Base-by-base conservation (phyloP, 2,888 invertebrate genomes). In the Melanargia galathea region DNA sequence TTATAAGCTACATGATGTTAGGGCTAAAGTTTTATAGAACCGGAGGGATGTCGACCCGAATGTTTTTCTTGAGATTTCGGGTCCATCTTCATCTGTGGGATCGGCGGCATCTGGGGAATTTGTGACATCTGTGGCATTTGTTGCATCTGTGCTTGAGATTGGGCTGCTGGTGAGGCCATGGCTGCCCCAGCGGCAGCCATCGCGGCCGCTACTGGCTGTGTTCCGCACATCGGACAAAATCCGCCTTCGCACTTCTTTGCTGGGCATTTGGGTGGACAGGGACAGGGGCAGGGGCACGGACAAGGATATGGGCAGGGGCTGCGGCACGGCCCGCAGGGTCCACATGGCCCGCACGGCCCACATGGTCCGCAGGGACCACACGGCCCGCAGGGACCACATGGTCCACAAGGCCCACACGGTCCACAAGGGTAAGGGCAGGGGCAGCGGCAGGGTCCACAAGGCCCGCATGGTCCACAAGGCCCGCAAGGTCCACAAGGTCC, bases 231-330 rank as follows among this genome's bases (percentile, higher is more conserved):
- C 6, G 76, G 69, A 62, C 79, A 77, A 3, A 70, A 51, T 11
- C 70, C 74, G 55, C 58, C 52, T 65, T 70, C 67, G 54, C 72
- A 70, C 62, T 75, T 74, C 67, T 73, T 74, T 16, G 69, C 62
- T 26, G 73, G 75, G 30, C 76, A 71, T 0, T 76, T 77, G 0
- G 79, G 77, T 1, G 74, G 70, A 8, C 76, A 77, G 0, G 78
- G 77, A 33, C 79, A 80, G 0, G 80, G 79, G 0, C 72, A 71
- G 0, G 74, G 73, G 64, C 71, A 69, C 0, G 74, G 74, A 0
- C 79, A 79, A 0, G 78, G 73, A 35, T 74, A 78, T 0, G 75
- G 74, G 49, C 74, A 70, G 58, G 33, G 52, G 60, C 62, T 58
- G 48, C 64, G 74, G 46, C 77, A 75, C 0, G 78, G 75, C 0